Evolutionary conservation across 2,888 invertebrate species (phyloP).

Genomic region (Apotomis turbidana): DNA sequence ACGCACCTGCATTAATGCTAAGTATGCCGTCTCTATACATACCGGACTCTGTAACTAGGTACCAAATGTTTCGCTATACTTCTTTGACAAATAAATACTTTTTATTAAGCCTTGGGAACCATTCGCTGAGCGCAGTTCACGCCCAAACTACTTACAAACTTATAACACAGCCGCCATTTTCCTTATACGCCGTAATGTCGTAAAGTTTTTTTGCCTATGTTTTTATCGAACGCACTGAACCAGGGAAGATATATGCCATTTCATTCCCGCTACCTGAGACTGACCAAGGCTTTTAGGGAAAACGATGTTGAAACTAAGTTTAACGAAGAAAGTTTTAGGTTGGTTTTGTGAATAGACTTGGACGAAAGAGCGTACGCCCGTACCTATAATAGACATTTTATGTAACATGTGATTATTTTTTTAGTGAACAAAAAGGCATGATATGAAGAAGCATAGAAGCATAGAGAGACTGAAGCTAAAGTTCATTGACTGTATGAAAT

Average conservation of each 20-base stretch:
- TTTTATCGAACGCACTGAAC: constrained; percentile 60
- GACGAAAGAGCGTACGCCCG: neutral
- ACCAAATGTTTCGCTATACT: no score
- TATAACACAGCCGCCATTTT: constrained; percentile 50
- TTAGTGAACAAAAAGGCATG: neutral
- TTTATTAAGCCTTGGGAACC: constrained; percentile 16
- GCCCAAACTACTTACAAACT: constrained; percentile 51
- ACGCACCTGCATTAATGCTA: no score
- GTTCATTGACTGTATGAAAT: no score
- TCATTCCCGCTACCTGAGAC: constrained; percentile 56
- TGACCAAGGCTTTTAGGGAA: constrained; percentile 52
- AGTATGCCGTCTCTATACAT: no score
- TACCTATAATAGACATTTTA: neutral
- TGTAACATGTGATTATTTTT: neutral
- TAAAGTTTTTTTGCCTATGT: constrained; percentile 63
- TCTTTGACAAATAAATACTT: constrained; percentile 13
- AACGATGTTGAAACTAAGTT: constrained; percentile 52
- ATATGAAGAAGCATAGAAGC: no score
- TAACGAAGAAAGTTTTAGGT: constrained; percentile 50
- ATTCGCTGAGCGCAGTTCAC: constrained; percentile 15
- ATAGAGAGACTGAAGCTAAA: no score
- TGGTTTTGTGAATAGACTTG: constrained; percentile 51
- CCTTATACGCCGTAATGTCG: constrained; percentile 60
- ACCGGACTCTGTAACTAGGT: no score
- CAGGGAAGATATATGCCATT: constrained; percentile 58